phyloP scores from a whole-genome alignment of 92 coral and sea anemone species.

The Parazoanthus swiftii region DNA sequence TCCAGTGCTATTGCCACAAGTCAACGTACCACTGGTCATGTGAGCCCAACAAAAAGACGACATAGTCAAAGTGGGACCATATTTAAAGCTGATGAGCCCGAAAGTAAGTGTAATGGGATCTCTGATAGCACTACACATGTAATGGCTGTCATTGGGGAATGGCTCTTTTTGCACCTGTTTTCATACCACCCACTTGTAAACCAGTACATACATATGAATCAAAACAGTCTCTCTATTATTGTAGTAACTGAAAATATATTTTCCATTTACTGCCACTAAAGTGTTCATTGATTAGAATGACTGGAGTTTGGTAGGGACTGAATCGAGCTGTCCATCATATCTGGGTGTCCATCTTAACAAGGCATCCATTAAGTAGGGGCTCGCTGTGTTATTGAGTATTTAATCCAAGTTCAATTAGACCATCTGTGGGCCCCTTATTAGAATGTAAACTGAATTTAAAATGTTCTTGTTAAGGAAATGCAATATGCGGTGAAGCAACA shows the following conservation, averaged over 20 bases:
- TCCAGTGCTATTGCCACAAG: neutral
- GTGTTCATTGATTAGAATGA: too few relatives aligned
- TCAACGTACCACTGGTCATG: constrained; percentile 25
- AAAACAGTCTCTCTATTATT: too few relatives aligned
- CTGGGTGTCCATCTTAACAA: neutral
- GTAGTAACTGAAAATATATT: too few relatives aligned
- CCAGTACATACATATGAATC: too few relatives aligned
- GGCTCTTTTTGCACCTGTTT: neutral
- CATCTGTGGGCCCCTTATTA: too few relatives aligned
- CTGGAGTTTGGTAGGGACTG: too few relatives aligned
- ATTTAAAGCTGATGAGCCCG: constrained; percentile 46
- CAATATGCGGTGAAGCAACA: constrained; percentile 34
- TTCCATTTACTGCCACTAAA: neutral
- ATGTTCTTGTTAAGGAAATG: constrained; percentile 47
- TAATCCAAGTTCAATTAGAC: too few relatives aligned
- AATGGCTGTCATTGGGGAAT: neutral
- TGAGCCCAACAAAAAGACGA: constrained; percentile 74
- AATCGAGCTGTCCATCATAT: too few relatives aligned
- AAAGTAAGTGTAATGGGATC: neutral
- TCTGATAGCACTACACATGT: neutral
- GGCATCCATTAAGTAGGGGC: too few relatives aligned
- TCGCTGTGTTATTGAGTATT: too few relatives aligned
- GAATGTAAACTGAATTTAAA: neutral
- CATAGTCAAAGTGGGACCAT: constrained; percentile 71
- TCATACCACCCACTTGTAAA: too few relatives aligned